These are phyloP conservation scores for Hemistola chrysoprasaria DNA, from an alignment of 2,888 invertebrate genomes.

Conservation along the genomic window DNA sequence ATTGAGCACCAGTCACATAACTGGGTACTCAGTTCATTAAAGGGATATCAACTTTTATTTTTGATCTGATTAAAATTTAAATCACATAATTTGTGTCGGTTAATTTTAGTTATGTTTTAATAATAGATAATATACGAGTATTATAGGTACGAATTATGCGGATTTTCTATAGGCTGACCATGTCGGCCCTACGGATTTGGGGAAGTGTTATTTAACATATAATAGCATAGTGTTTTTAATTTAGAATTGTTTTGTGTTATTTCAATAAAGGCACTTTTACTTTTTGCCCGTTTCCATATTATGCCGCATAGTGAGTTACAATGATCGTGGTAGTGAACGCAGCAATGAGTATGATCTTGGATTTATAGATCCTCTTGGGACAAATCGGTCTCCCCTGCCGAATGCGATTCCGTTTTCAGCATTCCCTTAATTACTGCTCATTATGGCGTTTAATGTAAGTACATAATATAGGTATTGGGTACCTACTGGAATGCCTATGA, in stretches of 20 bases:
- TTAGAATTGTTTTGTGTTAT: no score
- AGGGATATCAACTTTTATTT: constrained; percentile 41
- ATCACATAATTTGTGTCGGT: no score
- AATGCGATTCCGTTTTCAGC: constrained; percentile 35
- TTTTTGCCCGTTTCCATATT: no score
- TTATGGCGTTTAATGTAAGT: constrained; percentile 23
- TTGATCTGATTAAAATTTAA: background rate
- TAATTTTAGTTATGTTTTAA: constrained; percentile 1
- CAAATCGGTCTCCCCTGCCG: constrained; percentile 25
- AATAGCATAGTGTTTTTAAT: no score
- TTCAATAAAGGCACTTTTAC: no score
- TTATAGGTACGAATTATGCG: no score
- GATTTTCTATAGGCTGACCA: no score
- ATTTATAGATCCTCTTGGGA: constrained; percentile 32
- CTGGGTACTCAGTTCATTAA: constrained; percentile 55
- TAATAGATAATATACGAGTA: no score
- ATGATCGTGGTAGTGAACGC: no score
- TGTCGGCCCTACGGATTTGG: no score
- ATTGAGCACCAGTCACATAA: constrained; percentile 53
- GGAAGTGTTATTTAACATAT: no score
- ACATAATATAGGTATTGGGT: constrained; percentile 2
- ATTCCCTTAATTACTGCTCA: constrained; percentile 40
- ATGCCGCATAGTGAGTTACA: background rate
- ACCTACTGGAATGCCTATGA: no score
- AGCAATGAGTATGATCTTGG: constrained; percentile 2